Conservation (phyloP, 2,888 invertebrate species). For the Belgica antarctica region DNA sequence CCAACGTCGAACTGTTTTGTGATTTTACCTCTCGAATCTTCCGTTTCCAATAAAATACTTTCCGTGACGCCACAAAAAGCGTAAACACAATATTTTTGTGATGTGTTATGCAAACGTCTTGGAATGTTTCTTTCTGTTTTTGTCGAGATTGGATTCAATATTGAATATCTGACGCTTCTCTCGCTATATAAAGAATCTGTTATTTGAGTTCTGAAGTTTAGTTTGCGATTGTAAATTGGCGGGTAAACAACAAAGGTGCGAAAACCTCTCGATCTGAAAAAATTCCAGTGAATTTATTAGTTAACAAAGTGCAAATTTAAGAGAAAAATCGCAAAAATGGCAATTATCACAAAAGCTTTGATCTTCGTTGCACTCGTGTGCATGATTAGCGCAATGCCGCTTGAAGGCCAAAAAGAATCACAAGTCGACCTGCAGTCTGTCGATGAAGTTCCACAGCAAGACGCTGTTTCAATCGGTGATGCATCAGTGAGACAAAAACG, state of each 20-base stretch:
- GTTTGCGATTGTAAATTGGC: background rate
- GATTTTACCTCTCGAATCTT: too few species aligned
- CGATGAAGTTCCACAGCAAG: background rate
- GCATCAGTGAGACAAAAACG: too few species aligned
- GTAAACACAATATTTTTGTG: too few species aligned
- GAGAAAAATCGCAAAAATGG: background rate
- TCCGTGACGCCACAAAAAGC: too few species aligned
- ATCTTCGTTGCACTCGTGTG: background rate
- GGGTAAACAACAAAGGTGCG: background rate
- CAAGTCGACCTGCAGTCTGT: constrained; percentile 2
- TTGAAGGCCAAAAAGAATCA: constrained; percentile 14
- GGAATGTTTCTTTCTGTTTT: too few species aligned
- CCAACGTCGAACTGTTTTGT: too few species aligned
- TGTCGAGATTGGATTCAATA: too few species aligned
- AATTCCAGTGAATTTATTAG: background rate
- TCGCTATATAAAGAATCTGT: background rate
- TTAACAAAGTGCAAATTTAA: too few species aligned
- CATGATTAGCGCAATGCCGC: background rate
- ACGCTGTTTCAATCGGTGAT: background rate
- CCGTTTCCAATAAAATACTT: too few species aligned
- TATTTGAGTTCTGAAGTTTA: constrained; percentile 1
- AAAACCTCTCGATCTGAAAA: too few species aligned
- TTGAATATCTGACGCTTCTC: too few species aligned
- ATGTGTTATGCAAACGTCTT: too few species aligned
- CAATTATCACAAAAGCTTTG: constrained; percentile 3